A percentile compares a stretch with the other conserved stretches of the same genome.
Evolutionary conservation across 2,797 vertebrate species (phyloP).

Genomic region (Scleropages formosus): DNA sequence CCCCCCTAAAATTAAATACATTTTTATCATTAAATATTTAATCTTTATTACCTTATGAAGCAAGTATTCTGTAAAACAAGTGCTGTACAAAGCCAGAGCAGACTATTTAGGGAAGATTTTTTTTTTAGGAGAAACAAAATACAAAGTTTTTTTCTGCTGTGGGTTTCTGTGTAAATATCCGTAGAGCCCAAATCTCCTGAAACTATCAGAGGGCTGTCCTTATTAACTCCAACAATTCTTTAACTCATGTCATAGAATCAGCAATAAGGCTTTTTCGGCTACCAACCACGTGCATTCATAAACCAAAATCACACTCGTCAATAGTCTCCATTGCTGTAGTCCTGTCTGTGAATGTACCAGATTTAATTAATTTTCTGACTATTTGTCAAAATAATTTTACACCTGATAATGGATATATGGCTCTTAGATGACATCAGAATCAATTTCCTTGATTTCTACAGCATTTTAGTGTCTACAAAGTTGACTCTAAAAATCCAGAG

Average conservation of each 20-base stretch:
- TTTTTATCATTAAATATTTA: no score
- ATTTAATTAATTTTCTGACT: slow-evolving; percentile 12
- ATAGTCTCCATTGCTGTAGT: not conserved
- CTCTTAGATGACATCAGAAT: not conserved
- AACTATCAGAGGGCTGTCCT: not conserved
- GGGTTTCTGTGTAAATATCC: not conserved
- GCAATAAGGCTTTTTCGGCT: not conserved
- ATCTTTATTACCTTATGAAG: no score
- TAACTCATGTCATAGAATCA: slow-evolving; percentile 13
- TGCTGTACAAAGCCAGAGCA: no score
- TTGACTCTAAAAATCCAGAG: not conserved
- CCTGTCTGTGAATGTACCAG: not conserved
- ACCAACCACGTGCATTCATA: not conserved
- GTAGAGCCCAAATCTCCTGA: not conserved
- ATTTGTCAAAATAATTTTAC: slow-evolving; percentile 12
- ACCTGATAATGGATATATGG: slow-evolving; percentile 8
- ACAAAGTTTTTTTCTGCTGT: not conserved
- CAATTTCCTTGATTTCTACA: not conserved
- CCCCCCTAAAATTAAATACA: no score
- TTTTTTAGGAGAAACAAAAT: no score
- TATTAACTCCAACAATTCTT: slow-evolving; percentile 12
- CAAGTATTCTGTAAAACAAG: no score
- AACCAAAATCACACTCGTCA: slow-evolving; percentile 2
- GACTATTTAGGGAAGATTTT: no score
- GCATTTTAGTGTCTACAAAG: not conserved